Evolutionary conservation across 2,888 invertebrate genomes (phyloP).

Genomic region (Oxyteleia sp.): DNA sequence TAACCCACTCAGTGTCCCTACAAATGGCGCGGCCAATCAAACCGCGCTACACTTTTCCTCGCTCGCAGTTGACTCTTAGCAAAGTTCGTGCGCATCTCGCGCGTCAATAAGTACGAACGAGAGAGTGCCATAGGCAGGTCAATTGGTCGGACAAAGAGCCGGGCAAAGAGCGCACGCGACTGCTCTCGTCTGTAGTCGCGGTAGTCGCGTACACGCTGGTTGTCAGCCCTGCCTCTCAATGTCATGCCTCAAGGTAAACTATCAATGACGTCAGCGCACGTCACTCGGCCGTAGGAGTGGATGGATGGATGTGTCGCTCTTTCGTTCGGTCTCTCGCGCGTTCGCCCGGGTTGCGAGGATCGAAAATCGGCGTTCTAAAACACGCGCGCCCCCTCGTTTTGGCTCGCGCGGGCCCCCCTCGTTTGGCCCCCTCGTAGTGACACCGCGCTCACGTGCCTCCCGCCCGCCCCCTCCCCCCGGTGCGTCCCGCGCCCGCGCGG

Average conservation of each 20-base stretch:
- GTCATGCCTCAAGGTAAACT: slow-evolving; percentile 88
- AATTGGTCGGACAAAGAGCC: too few relatives aligned
- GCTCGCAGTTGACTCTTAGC: too few relatives aligned
- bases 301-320: slow-evolving; percentile 84
- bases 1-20: too few relatives aligned
- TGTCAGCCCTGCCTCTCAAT: slow-evolving; percentile 85
- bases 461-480: too few relatives aligned
- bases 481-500: too few relatives aligned
- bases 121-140: too few relatives aligned
- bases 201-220: slow-evolving; percentile 44
- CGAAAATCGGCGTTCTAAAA: slow-evolving; percentile 36
- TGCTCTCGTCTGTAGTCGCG: too few relatives aligned
- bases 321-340: slow-evolving; percentile 79
- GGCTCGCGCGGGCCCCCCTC: slow-evolving; percentile 60
- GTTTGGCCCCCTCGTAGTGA: slow-evolving; percentile 16
- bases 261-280: slow-evolving; percentile 88
- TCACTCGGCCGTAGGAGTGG: slow-evolving; percentile 88
- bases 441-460: slow-evolving; percentile 79
- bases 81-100: too few relatives aligned
- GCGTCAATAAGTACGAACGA: too few relatives aligned
- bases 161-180: too few relatives aligned
- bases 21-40: too few relatives aligned
- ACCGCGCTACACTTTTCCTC: too few relatives aligned
- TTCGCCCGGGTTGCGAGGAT: slow-evolving; percentile 66
- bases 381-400: slow-evolving; percentile 78